Percentiles rank a stretch among this genome's conserved stretches.
Evolutionary conservation across 64 coral and sea anemone genomes (phyloP).

Genomic region (Montipora efflorescens): DNA sequence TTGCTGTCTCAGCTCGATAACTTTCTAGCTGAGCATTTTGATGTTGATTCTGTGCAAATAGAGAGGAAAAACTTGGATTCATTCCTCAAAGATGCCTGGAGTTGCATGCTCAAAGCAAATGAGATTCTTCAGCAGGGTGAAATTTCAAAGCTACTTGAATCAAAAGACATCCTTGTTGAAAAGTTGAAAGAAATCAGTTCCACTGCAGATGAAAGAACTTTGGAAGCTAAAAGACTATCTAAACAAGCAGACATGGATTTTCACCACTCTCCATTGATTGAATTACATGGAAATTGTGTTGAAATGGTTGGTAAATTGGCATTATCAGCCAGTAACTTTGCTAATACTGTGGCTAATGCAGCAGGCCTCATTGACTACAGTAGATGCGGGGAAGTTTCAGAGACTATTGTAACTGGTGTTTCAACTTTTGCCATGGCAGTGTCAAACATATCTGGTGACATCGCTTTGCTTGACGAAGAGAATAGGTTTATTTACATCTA

Average conservation of each 20-base stretch:
- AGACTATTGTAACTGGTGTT: slow-evolving; percentile 23
- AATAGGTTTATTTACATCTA: slow-evolving; percentile 35
- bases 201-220: background rate
- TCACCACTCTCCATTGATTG: background rate
- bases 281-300: background rate
- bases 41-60: slow-evolving; percentile 14
- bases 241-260: slow-evolving; percentile 12
- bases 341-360: background rate
- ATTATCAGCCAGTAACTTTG: slow-evolving; percentile 11
- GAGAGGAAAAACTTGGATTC: background rate
- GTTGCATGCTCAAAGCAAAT: slow-evolving; percentile 9
- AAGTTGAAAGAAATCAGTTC: slow-evolving; percentile 18
- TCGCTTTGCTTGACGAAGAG: slow-evolving; percentile 41
- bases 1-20: slow-evolving; percentile 15
- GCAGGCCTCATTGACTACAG: slow-evolving; percentile 26
- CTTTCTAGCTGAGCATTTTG: slow-evolving; percentile 29
- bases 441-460: slow-evolving; percentile 28
- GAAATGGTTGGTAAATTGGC: slow-evolving; percentile 32
- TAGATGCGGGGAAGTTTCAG: slow-evolving; percentile 20
- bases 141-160: background rate
- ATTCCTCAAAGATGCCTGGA: background rate
- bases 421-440: slow-evolving; percentile 50
- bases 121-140: slow-evolving; percentile 25
- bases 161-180: background rate
- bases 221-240: slow-evolving; percentile 20